Evolutionary conservation across 2,113 vertebrate genomes (phyloP).

Genomic region (Petromus typicus): DNA sequence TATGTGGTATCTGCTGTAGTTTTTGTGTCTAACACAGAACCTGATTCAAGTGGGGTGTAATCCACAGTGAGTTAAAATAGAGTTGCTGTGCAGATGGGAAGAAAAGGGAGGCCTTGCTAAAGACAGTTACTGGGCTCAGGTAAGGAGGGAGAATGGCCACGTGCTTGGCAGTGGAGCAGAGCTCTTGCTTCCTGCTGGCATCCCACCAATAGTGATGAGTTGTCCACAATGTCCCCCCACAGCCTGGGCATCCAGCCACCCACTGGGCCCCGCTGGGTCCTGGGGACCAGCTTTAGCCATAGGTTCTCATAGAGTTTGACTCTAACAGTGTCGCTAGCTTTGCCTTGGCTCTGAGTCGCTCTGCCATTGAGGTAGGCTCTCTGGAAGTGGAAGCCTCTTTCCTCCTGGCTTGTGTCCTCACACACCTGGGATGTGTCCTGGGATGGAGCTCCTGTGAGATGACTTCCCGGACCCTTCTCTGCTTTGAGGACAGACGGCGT

Average conservation of each 20-base stretch:
- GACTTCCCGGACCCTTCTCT: background rate
- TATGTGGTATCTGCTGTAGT: fast-evolving
- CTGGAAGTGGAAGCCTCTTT: background rate
- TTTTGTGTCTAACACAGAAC: background rate
- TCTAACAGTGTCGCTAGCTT: slow-evolving; percentile 95
- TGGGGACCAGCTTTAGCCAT: slow-evolving; percentile 94
- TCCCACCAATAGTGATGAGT: slow-evolving; percentile 88
- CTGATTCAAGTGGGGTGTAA: background rate
- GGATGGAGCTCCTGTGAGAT: fast-evolving
- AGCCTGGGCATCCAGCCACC: slow-evolving; percentile 93
- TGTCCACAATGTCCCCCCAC: slow-evolving; percentile 92
- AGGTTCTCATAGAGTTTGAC: slow-evolving; percentile 95
- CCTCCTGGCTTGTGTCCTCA: background rate
- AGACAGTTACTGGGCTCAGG: background rate
- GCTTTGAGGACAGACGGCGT: slow-evolving; percentile 54
- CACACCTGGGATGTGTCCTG: too few relatives aligned
- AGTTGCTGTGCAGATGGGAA: background rate
- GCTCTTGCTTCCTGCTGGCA: slow-evolving; percentile 85
- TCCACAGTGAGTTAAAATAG: background rate
- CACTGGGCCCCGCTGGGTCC: slow-evolving; percentile 92
- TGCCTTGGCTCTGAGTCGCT: slow-evolving; percentile 89
- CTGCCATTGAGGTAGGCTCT: background rate
- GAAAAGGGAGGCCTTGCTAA: background rate
- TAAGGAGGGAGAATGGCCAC: background rate
- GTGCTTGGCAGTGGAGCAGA: background rate